phyloP scores from a whole-genome alignment of 2,797 vertebrate species.

The Coracias cyanogaster region DNA sequence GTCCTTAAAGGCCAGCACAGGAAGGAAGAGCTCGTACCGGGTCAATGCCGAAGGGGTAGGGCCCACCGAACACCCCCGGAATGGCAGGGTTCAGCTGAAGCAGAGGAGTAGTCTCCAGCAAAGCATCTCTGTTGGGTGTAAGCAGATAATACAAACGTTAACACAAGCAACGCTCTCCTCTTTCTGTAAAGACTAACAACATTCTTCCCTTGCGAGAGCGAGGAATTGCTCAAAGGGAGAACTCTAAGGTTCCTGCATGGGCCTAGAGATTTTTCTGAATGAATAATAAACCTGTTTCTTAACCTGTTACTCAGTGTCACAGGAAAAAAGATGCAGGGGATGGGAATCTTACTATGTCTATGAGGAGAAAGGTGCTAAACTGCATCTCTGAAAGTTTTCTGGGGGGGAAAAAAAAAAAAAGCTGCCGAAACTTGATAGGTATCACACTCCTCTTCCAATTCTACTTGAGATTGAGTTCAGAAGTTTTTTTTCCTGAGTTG shows the following conservation, averaged over 20 bases:
- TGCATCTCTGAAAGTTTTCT: neutral
- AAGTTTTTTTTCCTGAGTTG: neutral
- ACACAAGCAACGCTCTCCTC: neutral
- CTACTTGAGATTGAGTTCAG: neutral
- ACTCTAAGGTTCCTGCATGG: neutral
- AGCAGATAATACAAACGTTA: neutral
- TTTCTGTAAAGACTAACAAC: neutral
- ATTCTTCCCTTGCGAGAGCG: neutral
- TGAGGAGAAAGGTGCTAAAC: neutral
- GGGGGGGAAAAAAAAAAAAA: accelerated
- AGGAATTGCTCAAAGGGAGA: neutral
- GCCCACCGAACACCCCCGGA: conserved; percentile 90
- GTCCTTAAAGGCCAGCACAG: neutral
- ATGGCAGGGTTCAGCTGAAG: conserved; percentile 90
- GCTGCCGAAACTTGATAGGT: neutral
- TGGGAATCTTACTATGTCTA: neutral
- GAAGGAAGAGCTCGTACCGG: conserved; percentile 82
- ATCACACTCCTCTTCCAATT: neutral
- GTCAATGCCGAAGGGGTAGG: conserved; percentile 96
- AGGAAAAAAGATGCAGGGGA: neutral
- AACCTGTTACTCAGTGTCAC: neutral
- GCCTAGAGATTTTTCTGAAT: neutral
- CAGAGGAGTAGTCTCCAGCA: conserved; percentile 78
- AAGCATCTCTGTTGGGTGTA: conserved; percentile 74
- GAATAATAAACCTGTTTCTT: neutral